These are phyloP conservation scores for Perizoma flavofasciatum DNA, from an alignment of 2,888 invertebrate species.

Conservation along the genomic window DNA sequence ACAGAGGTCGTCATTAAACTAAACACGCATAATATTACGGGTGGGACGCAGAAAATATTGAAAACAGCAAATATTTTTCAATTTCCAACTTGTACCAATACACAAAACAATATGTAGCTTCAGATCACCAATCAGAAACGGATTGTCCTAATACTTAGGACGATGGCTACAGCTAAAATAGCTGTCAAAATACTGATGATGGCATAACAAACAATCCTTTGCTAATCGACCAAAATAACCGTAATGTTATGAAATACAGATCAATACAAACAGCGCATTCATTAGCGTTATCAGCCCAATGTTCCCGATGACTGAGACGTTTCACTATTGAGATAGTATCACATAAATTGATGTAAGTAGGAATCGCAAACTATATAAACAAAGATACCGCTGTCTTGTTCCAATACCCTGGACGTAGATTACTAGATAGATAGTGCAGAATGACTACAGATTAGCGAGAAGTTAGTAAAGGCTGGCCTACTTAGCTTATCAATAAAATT, in stretches of 20 bases:
- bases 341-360: slow-evolving; percentile 13
- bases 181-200: not conserved
- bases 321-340: slow-evolving; percentile 2
- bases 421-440: slow-evolving; percentile 26
- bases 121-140: too few species aligned
- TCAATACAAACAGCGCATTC: slow-evolving; percentile 10
- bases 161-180: not conserved
- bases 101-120: too few species aligned
- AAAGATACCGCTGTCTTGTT: slow-evolving; percentile 46
- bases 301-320: slow-evolving; percentile 12
- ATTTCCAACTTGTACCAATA: too few species aligned
- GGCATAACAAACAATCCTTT: not conserved
- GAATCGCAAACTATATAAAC: slow-evolving; percentile 30
- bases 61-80: too few species aligned
- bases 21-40: too few species aligned
- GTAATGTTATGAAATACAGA: not conserved
- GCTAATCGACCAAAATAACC: slow-evolving; percentile 7
- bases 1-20: too few species aligned
- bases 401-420: slow-evolving; percentile 32
- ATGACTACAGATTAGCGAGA: slow-evolving; percentile 28
- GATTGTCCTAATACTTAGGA: too few species aligned
- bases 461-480: slow-evolving; percentile 43
- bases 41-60: too few species aligned
- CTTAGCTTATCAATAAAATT: slow-evolving; percentile 47
- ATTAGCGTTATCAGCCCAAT: slow-evolving; percentile 13